These are phyloP conservation scores for Tor tambroides DNA, from an alignment of 2,113 vertebrate genomes.

Conservation along the genomic window DNA sequence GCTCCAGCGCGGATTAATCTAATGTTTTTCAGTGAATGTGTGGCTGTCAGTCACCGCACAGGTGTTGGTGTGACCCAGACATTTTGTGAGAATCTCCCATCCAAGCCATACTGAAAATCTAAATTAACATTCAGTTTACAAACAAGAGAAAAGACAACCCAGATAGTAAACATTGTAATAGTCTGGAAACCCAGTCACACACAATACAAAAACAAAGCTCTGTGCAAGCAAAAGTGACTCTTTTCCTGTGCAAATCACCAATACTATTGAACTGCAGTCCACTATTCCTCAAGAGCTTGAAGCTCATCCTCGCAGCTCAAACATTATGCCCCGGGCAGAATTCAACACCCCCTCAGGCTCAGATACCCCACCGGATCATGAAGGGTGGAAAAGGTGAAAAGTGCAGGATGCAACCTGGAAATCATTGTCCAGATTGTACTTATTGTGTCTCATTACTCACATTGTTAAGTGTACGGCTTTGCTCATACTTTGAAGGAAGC, in stretches of 20 bases:
- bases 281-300: background rate
- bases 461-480: background rate
- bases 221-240: background rate
- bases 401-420: slow-evolving; percentile 5
- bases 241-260: background rate
- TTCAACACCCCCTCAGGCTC: slow-evolving; percentile 17
- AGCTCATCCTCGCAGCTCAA: background rate
- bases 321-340: slow-evolving; percentile 2
- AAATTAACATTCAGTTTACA: background rate
- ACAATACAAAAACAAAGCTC: background rate
- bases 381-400: slow-evolving; percentile 1
- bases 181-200: background rate
- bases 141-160: background rate
- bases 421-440: background rate
- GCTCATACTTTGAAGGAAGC: background rate
- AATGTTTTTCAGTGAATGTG: no score
- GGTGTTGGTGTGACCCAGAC: background rate
- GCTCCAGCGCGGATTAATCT: no score
- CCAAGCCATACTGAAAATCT: background rate
- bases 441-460: background rate
- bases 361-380: background rate
- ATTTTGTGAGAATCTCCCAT: background rate
- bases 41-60: no score
- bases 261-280: background rate
- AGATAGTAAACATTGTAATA: background rate